phyloP scores from a whole-genome alignment of 2,888 invertebrate species.

The Ichneumoninae sp. region DNA sequence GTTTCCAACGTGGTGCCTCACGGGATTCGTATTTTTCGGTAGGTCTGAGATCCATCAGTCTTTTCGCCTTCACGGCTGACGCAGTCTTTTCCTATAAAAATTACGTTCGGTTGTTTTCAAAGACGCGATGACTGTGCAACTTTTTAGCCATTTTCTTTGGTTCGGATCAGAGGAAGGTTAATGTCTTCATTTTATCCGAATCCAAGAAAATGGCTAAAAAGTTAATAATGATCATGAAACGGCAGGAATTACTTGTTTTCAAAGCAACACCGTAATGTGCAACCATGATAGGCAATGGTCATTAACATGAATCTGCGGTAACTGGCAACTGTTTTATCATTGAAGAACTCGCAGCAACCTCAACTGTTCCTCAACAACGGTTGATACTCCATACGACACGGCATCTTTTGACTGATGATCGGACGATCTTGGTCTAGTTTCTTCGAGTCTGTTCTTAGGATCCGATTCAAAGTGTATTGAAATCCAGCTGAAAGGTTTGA shows the following conservation, averaged over 20 bases:
- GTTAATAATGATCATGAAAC: not conserved
- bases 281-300: not conserved
- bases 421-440: not conserved
- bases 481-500: not conserved
- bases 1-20: not conserved
- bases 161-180: not conserved
- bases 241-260: not conserved
- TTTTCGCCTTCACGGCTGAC: not conserved
- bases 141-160: not conserved
- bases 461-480: not conserved
- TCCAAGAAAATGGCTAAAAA: too few relatives aligned
- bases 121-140: not conserved
- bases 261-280: not conserved
- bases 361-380: not conserved
- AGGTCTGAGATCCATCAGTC: conserved; percentile 1
- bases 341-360: not conserved
- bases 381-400: not conserved
- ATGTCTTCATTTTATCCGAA: not conserved
- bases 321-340: not conserved
- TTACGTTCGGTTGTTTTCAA: not conserved
- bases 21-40: conserved; percentile 20
- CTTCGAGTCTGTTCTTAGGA: not conserved
- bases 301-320: not conserved
- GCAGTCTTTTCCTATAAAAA: not conserved
- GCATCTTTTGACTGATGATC: not conserved